A percentile compares a stretch with the other conserved stretches of the same genome.
These are phyloP conservation scores for Silurus asotus DNA, from an alignment of 2,113 vertebrate genomes.

Conservation along the genomic window DNA sequence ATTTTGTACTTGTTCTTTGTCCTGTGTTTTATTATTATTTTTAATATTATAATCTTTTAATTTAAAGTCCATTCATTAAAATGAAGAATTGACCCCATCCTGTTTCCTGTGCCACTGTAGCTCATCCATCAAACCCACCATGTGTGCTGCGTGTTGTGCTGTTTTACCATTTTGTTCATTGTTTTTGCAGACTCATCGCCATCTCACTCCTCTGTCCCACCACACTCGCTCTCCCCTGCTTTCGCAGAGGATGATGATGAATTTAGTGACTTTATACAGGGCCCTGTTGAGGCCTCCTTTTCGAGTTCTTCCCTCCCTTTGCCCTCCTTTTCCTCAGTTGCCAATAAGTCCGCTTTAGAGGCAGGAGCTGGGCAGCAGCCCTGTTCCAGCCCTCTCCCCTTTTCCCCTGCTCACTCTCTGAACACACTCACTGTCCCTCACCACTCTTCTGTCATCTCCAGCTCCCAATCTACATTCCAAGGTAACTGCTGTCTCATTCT, in stretches of 20 bases:
- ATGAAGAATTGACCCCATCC: background rate
- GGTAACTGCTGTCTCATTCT: conserved; percentile 66
- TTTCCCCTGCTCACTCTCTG: conserved; percentile 66
- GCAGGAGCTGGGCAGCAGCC: conserved; percentile 52
- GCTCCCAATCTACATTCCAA: conserved; percentile 77
- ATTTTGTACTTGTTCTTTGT: background rate
- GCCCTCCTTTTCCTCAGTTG: conserved; percentile 73
- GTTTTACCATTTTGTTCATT: conserved; percentile 50
- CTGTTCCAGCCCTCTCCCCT: conserved; percentile 52
- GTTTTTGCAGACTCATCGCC: conserved; percentile 93
- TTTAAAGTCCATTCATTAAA: background rate
- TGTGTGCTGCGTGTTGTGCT: conserved; percentile 32
- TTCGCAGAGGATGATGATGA: conserved; percentile 86
- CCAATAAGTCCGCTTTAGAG: conserved; percentile 43
- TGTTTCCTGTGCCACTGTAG: background rate
- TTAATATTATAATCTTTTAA: no score
- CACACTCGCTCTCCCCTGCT: conserved; percentile 78
- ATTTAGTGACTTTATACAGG: conserved; percentile 98
- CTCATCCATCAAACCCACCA: conserved; percentile 20
- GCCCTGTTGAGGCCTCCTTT: conserved; percentile 77
- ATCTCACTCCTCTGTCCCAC: conserved; percentile 86
- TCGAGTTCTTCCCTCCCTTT: conserved; percentile 65
- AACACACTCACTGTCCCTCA: conserved; percentile 68
- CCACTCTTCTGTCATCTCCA: conserved; percentile 79
- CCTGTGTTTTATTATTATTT: background rate